These are phyloP conservation scores for Hypselothyrea guttata DNA, from an alignment of 2,888 invertebrate species.

Conservation along the genomic window DNA sequence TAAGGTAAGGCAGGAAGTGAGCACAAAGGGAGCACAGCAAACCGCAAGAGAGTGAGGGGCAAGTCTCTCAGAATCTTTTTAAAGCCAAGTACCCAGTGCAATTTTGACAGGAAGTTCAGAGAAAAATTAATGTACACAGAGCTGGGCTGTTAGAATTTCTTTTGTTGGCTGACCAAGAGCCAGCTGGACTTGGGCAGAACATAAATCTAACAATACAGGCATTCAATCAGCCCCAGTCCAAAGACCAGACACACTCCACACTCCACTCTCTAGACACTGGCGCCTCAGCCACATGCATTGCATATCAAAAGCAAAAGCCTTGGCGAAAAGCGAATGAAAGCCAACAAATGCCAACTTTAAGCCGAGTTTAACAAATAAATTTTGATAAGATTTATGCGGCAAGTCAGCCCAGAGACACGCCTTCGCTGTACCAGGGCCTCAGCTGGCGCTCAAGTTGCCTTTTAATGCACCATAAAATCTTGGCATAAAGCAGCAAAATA, in stretches of 20 bases:
- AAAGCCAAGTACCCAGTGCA: slow-evolving; percentile 34
- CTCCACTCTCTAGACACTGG: slow-evolving; percentile 26
- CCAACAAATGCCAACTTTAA: slow-evolving; percentile 31
- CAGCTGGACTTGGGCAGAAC: slow-evolving; percentile 20
- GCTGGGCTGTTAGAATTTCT: slow-evolving; percentile 37
- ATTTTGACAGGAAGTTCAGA: slow-evolving; percentile 58
- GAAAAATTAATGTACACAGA: slow-evolving; percentile 48
- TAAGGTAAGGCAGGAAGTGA: slow-evolving; percentile 10
- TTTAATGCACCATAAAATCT: slow-evolving; percentile 55
- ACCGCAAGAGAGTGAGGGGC: not conserved
- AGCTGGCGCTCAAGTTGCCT: slow-evolving; percentile 51
- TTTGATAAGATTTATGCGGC: slow-evolving; percentile 67
- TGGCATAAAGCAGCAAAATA: slow-evolving; percentile 56
- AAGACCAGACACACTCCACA: slow-evolving; percentile 17
- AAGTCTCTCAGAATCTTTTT: slow-evolving; percentile 10
- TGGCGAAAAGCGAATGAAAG: slow-evolving; percentile 2
- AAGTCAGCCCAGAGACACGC: slow-evolving; percentile 40
- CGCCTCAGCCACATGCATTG: slow-evolving; percentile 57
- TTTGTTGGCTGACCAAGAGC: not conserved
- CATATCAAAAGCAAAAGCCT: slow-evolving; percentile 63
- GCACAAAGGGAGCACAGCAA: slow-evolving; percentile 12
- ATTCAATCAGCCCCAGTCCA: slow-evolving; percentile 57
- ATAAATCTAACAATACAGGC: slow-evolving; percentile 69
- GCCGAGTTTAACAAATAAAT: slow-evolving; percentile 69
- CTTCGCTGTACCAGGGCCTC: slow-evolving; percentile 13